A percentile compares a stretch with the other conserved stretches of the same genome.
These are phyloP conservation scores for Lasaia peninsularis DNA, from an alignment of 1,140 invertebrate species.

Conservation along the genomic window DNA sequence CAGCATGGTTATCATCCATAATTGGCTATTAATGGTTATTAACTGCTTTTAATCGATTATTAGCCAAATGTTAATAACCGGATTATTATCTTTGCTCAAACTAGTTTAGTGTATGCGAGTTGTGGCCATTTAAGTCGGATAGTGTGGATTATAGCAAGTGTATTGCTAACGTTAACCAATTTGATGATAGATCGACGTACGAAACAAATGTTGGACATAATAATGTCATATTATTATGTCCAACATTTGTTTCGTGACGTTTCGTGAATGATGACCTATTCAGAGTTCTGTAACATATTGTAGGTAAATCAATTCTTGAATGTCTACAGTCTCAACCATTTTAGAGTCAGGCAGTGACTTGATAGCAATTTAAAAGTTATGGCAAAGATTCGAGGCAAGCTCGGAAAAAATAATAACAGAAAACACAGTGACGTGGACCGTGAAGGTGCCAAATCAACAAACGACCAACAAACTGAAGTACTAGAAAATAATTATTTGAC, in stretches of 20 bases:
- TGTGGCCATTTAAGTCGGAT: not conserved
- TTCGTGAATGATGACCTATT: not conserved
- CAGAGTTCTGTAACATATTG: not conserved
- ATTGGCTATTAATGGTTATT: too few species aligned
- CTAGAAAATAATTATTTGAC: not conserved
- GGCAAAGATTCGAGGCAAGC: not conserved
- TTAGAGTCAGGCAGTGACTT: not conserved
- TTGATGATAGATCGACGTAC: not conserved
- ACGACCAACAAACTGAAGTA: not conserved
- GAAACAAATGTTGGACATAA: not conserved
- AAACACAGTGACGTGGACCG: not conserved
- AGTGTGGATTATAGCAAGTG: not conserved
- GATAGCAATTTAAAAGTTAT: not conserved
- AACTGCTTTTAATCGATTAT: too few species aligned
- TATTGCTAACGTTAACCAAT: not conserved
- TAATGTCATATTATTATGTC: too few species aligned
- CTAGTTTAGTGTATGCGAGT: not conserved
- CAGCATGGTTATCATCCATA: too few species aligned
- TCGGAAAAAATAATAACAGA: slow-evolving; percentile 2
- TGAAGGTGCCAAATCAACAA: not conserved
- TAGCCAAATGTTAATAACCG: not conserved
- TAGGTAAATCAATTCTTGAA: not conserved
- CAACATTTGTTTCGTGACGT: too few species aligned
- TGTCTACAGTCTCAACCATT: not conserved
- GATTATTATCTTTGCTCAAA: too few species aligned